These are phyloP conservation scores for Tinea semifulvella DNA, from an alignment of 2,888 invertebrate species.

Conservation along the genomic window DNA sequence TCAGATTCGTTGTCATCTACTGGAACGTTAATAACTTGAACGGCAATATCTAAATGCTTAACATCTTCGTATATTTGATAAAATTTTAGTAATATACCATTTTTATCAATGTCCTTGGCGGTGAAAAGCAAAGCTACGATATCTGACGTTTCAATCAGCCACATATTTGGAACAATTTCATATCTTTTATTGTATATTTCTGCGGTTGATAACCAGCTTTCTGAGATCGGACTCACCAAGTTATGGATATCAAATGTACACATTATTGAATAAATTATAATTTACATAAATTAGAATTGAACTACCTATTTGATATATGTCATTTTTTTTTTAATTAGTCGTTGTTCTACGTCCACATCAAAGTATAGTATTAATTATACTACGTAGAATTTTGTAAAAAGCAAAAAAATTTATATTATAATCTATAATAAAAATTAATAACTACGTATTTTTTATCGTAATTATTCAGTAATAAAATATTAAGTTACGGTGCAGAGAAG, in stretches of 20 bases:
- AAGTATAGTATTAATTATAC: no score
- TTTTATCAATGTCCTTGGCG: constrained; percentile 33
- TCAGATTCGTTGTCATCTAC: constrained; percentile 37
- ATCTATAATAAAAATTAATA: no score
- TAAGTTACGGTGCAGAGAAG: no score
- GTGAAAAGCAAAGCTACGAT: constrained; percentile 40
- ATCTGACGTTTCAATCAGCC: constrained; percentile 40
- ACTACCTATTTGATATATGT: no score
- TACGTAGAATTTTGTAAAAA: no score
- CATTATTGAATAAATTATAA: no score
- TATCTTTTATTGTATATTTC: constrained; percentile 35
- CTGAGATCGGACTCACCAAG: neutral
- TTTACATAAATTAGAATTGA: no score
- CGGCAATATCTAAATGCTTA: constrained; percentile 38
- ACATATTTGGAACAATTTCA: constrained; percentile 27
- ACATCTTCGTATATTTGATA: constrained; percentile 43
- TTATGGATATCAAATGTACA: constrained; percentile 15
- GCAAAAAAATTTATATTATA: no score
- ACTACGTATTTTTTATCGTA: no score
- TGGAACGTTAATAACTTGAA: constrained; percentile 50
- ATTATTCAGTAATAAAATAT: no score
- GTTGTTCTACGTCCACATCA: no score
- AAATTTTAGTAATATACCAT: constrained; percentile 39
- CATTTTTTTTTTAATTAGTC: no score
- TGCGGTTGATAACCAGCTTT: constrained; percentile 34